Conservation (phyloP, 2,797 vertebrate genomes). For the Morelia viridis region DNA sequence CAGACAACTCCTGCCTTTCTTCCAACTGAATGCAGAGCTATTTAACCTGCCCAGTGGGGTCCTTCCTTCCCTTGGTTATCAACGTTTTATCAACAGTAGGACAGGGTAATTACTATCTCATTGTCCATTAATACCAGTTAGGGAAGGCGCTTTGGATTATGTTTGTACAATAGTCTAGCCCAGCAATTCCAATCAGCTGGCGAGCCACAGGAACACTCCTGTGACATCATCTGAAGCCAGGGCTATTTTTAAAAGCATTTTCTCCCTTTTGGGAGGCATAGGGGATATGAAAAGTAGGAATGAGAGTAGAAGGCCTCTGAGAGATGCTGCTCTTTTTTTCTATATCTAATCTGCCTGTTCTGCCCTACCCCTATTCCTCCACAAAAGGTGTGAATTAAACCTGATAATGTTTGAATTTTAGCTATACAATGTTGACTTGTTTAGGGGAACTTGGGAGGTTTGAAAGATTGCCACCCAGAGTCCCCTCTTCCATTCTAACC, state of each 20-base stretch:
- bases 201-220: background rate
- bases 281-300: background rate
- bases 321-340: background rate
- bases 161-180: no score
- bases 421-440: background rate
- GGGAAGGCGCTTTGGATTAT: background rate
- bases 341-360: background rate
- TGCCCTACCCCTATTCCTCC: background rate
- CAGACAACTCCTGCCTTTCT: background rate
- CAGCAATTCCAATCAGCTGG: no score
- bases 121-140: background rate
- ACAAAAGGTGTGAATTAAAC: background rate
- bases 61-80: background rate
- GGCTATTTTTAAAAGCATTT: background rate
- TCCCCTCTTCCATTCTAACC: background rate
- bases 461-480: background rate
- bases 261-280: background rate
- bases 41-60: background rate
- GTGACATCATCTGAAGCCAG: background rate
- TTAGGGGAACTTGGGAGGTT: background rate
- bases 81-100: background rate
- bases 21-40: no score
- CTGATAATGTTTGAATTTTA: background rate
- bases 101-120: background rate
- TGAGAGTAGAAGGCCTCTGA: background rate